These are phyloP conservation scores for Drosophila kambysellisi DNA, from an alignment of 2,888 invertebrate species.

Conservation along the genomic window DNA sequence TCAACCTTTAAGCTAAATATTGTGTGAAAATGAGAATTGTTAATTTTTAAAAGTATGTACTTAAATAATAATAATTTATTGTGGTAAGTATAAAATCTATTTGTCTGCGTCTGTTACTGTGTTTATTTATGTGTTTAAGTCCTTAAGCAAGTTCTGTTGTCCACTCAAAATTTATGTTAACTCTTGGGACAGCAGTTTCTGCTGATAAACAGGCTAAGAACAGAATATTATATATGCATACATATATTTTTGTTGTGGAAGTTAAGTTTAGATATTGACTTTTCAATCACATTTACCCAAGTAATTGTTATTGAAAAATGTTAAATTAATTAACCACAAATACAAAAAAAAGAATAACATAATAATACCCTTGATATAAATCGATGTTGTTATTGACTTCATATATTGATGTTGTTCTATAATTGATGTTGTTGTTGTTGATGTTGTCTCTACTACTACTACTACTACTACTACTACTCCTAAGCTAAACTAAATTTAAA, in stretches of 20 bases:
- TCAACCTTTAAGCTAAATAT: not conserved
- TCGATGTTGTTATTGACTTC: slow-evolving; percentile 81
- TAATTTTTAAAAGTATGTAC: not conserved
- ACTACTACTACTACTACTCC: slow-evolving; percentile 63
- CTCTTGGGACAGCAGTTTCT: slow-evolving; percentile 14
- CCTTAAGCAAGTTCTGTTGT: slow-evolving; percentile 19
- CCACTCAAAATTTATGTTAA: slow-evolving; percentile 11
- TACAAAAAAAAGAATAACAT: slow-evolving; percentile 3
- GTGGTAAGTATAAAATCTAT: too few species aligned
- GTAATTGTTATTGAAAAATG: slow-evolving; percentile 28
- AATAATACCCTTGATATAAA: slow-evolving; percentile 62
- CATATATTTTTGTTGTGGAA: slow-evolving; percentile 5
- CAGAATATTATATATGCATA: slow-evolving; percentile 10
- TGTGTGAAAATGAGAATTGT: slow-evolving; percentile 18
- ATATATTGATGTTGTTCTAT: slow-evolving; percentile 80
- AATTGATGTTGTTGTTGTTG: slow-evolving; percentile 77
- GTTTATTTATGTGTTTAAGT: too few species aligned
- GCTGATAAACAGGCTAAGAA: slow-evolving; percentile 2
- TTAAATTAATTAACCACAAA: too few species aligned
- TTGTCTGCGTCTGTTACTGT: too few species aligned
- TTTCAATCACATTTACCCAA: slow-evolving; percentile 15
- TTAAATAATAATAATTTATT: too few species aligned
- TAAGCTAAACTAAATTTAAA: slow-evolving; percentile 33
- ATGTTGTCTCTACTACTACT: slow-evolving; percentile 67
- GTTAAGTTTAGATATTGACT: not conserved